Evolutionary conservation across 2,797 vertebrate species (phyloP).

Genomic region (Hydrolagus colliei): DNA sequence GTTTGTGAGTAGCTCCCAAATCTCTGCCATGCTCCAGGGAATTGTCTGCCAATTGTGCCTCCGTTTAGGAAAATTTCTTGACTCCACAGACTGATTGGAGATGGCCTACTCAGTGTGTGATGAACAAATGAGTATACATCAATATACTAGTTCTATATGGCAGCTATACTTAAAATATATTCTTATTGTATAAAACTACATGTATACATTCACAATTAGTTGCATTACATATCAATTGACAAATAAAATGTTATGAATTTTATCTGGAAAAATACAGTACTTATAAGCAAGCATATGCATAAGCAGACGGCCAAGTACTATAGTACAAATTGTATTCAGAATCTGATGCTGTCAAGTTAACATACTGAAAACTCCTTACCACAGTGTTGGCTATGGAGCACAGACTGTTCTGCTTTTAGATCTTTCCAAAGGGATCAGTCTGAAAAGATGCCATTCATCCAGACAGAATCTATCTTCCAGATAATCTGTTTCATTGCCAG

Average conservation of each 20-base stretch:
- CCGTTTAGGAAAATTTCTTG: neutral
- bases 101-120: no score
- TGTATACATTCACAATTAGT: neutral
- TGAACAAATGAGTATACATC: no score
- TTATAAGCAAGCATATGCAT: neutral
- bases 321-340: neutral
- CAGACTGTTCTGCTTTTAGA: conserved; percentile 5
- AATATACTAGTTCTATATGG: no score
- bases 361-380: neutral
- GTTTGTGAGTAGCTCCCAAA: neutral
- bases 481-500: conserved; percentile 17
- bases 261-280: neutral
- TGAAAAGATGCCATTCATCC: conserved; percentile 30
- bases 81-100: neutral
- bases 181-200: neutral
- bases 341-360: neutral
- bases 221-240: neutral
- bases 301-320: neutral
- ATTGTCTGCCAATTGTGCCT: neutral
- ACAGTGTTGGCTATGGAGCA: neutral
- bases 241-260: neutral
- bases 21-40: neutral
- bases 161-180: no score
- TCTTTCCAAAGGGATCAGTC: conserved; percentile 27
- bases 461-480: conserved; percentile 21